Evolutionary conservation across 92 coral and sea anemone species (phyloP), one percentile per base, ranked within the genome.

Genomic region (Phenganax subtilis): DNA sequence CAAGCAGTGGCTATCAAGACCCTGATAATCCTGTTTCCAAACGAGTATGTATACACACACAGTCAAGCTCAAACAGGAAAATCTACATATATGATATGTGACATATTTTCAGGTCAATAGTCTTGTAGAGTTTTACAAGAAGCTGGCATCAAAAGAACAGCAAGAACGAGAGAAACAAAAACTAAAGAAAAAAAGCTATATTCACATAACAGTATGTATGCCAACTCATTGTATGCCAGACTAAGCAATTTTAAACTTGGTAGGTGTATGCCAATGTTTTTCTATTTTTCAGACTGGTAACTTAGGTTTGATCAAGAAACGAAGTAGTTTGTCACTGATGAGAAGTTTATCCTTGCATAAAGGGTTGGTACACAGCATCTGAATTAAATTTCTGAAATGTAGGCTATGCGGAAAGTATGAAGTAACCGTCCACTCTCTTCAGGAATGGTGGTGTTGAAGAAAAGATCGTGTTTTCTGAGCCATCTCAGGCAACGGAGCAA

Each of bases 1-100:
- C 97, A 64, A 94, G 98, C 87, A 93, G 98, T 66, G 98, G 94
- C 1, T 94, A 97, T 97, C 97, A 92, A 9, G 98, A 92, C 57
- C 94, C 90, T 55, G 98, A 94, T 55, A 90, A 88, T 76, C 91
- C 97, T 55, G 91, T 93, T 25, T 81, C 88, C 29, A 94, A 90
- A 86, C 85, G 98, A 87, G 97, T 93, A 87, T 59, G 90, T 53
- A 31, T 8, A 25, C 25, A 61, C 2, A 69, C 3, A 14, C 52
- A 14, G 65, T 59, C 15, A 14, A 59, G 7, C 3, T 20, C 65
- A 59, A 14, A 59, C 15, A 59, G 65, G 25, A 59, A 59, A 7
- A 31, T 11, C 75, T n/a, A 9, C 29, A 80, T 57, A 76, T 31
- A 65, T 28, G 69, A 55, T 30, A 56, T 78, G 17, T 51, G 25